A percentile compares a stretch with the other conserved stretches of the same genome.
phyloP scores from a whole-genome alignment of 2,888 invertebrate genomes.

The Choreutis nemorana region DNA sequence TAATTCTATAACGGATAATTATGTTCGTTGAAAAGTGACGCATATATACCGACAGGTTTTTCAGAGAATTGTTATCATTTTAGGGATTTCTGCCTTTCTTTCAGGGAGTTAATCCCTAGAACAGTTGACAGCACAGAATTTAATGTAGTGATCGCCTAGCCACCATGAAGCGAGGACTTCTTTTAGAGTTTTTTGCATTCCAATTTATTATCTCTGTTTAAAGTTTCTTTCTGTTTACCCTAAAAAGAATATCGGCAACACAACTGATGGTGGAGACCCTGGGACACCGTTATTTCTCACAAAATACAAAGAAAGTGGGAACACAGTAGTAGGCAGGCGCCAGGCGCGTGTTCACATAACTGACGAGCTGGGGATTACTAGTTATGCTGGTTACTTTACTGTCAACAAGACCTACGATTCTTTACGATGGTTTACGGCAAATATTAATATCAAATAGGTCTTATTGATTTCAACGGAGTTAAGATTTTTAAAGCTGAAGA shows the following conservation, averaged over 20 bases:
- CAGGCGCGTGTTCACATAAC: slow-evolving; percentile 66
- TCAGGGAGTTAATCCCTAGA: no score
- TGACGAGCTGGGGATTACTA: slow-evolving; percentile 67
- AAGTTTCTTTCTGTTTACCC: slow-evolving; percentile 38
- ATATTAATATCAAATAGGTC: slow-evolving; percentile 80
- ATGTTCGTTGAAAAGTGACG: no score
- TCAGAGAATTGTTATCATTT: no score
- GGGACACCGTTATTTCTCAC: slow-evolving; percentile 78
- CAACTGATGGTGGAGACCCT: slow-evolving; percentile 37
- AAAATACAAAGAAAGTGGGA: slow-evolving; percentile 74
- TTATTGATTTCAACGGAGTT: slow-evolving; percentile 71
- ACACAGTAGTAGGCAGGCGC: slow-evolving; percentile 70
- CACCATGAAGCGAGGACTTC: slow-evolving; percentile 25
- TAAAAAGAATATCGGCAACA: slow-evolving; percentile 28
- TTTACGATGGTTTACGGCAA: slow-evolving; percentile 89
- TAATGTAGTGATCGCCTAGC: no score
- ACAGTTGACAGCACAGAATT: no score
- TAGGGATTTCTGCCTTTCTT: no score
- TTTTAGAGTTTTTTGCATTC: slow-evolving; percentile 20
- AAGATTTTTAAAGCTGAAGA: slow-evolving; percentile 69
- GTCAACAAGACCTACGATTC: slow-evolving; percentile 80
- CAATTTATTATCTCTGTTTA: slow-evolving; percentile 22
- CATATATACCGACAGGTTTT: no score
- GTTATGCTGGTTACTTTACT: slow-evolving; percentile 85
- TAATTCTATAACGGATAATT: no score